phyloP scores from a whole-genome alignment of 2,888 invertebrate genomes.

The Abrostola tripartita region DNA sequence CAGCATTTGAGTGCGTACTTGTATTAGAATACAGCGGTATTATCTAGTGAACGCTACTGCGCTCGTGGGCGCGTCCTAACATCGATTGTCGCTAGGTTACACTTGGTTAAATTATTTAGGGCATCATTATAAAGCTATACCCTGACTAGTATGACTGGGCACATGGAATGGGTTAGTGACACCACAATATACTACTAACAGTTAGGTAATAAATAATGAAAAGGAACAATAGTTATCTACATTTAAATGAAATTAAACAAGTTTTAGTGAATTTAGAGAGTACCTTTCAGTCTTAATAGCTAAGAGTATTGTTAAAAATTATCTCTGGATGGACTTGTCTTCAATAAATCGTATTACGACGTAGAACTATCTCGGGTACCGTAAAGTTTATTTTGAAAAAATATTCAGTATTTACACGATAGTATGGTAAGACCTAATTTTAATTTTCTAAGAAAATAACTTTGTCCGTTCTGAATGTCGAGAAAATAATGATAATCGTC shows the following conservation, averaged over 20 bases:
- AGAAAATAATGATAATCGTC: constrained; percentile 38
- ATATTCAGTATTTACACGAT: constrained; percentile 76
- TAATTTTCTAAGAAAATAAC: constrained; percentile 75
- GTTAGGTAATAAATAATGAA: constrained; percentile 55
- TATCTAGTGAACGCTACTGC: constrained; percentile 63
- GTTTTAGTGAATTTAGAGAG: constrained; percentile 70
- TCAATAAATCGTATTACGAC: constrained; percentile 76
- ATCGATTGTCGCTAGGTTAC: constrained; percentile 61
- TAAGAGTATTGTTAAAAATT: constrained; percentile 83
- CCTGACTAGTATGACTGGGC: constrained; percentile 84
- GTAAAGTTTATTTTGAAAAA: constrained; percentile 75
- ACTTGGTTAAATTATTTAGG: constrained; percentile 67
- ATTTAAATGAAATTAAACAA: constrained; percentile 59
- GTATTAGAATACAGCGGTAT: constrained; percentile 67
- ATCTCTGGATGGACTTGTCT: constrained; percentile 85
- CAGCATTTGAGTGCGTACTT: constrained; percentile 69
- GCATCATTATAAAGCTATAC: constrained; percentile 74
- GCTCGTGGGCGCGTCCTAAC: constrained; percentile 51
- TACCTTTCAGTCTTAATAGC: constrained; percentile 85
- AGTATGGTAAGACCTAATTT: constrained; percentile 61
- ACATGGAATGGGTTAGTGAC: constrained; percentile 82
- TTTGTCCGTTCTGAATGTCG: constrained; percentile 58
- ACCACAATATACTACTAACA: constrained; percentile 67
- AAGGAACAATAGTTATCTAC: constrained; percentile 50
- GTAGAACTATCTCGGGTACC: constrained; percentile 75